Base-by-base conservation (phyloP, 2,797 vertebrate genomes). In the Coluber constrictor region DNA sequence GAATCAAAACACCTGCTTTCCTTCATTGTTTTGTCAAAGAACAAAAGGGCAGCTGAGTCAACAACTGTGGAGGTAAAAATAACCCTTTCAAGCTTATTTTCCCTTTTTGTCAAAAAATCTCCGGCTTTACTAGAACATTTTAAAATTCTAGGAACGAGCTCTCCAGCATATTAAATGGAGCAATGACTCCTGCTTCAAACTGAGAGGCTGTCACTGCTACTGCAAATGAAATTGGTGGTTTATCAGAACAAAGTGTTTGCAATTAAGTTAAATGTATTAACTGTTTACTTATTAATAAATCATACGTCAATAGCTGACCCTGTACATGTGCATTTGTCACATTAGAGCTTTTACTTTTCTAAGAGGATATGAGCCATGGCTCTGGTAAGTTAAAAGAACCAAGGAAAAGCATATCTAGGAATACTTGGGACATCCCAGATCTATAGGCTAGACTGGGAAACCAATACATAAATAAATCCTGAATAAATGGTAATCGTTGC, bases 21-120 rank as follows among this genome's bases (percentile, higher is more conserved):
- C 32, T 83, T 86, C 63, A 37, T 61, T 23, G 0, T 89, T 89
- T 93, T 93, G 47, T 56, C 87, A 89, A 32, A 63, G 93, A 91
- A 91, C 90, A 93, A 93, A 89, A 86, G 87, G 70, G 90, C 70
- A 91, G 74, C 89, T 66, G 56, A 89, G 87, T 32, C 27, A 91
- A 93, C 90, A 93, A 91, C 63, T 91, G 87, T 20, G 13, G n/a
- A 86, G 56, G 47, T 74, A 89, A 66, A 91, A 91, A 91, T 86
- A 93, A 86, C 32, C 25, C 70, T 37, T 91, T 89, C 27, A 37
- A 89, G 70, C 90, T 89, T 93, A 60, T 86, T 86, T 59, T 55
- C 32, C 63, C 55, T n/a, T 12, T 11, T 29, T 86, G 12, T 47
- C 63, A 89, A 87, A 63, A 63, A 63, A 63, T 63, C 86, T 83